Evolutionary conservation across 2,888 invertebrate genomes (phyloP).

Genomic region (Tinea trinotella): DNA sequence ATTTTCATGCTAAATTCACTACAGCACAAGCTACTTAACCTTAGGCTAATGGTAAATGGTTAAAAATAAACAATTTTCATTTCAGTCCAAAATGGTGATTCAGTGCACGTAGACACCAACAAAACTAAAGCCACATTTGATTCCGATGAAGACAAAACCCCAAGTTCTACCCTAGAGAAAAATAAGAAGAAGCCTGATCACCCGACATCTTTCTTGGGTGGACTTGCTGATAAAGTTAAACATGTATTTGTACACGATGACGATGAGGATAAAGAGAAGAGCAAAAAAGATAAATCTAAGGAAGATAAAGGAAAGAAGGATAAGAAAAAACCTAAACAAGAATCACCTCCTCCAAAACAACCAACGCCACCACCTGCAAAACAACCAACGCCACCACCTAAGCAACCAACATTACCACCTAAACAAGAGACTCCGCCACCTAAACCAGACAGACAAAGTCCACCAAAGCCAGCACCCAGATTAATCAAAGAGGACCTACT

Average conservation of each 20-base stretch:
- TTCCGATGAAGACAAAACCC: conserved; percentile 69
- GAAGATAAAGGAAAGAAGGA: conserved; percentile 25
- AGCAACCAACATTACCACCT: conserved; percentile 28
- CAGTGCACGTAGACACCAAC: conserved; percentile 60
- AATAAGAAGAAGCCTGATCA: conserved; percentile 58
- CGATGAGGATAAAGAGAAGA: conserved; percentile 35
- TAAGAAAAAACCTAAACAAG: conserved; percentile 24
- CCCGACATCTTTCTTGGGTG: conserved; percentile 54
- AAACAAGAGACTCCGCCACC: conserved; percentile 37
- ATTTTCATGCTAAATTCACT: background rate
- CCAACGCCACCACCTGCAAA: conserved; percentile 48
- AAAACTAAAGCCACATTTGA: conserved; percentile 69
- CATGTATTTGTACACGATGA: conserved; percentile 58
- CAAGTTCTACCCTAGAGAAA: conserved; percentile 67
- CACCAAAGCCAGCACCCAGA: conserved; percentile 59
- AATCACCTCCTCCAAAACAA: conserved; percentile 41
- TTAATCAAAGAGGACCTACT: conserved; percentile 59
- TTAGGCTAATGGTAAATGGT: background rate
- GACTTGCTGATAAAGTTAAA: conserved; percentile 54
- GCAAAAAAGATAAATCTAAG: conserved; percentile 19
- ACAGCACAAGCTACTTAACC: background rate
- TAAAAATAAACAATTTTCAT: conserved; percentile 22
- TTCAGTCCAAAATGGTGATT: conserved; percentile 57
- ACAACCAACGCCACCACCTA: conserved; percentile 42
- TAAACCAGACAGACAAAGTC: conserved; percentile 43